Base-by-base conservation (phyloP, 2,113 vertebrate genomes). In the Phrynocephalus versicolor region DNA sequence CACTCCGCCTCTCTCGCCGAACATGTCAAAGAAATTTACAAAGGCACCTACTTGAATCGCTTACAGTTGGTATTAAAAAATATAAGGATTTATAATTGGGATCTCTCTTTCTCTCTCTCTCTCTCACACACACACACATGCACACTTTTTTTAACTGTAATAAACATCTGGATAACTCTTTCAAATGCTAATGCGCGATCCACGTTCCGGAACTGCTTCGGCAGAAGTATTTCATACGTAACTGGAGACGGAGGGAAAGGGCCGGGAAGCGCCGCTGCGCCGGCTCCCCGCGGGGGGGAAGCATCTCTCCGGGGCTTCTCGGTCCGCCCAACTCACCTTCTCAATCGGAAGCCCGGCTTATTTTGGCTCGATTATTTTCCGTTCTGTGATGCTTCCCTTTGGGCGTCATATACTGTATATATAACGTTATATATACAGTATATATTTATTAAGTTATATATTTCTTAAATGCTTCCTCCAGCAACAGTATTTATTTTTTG, bases 51-150 rank as follows among this genome's bases (percentile, higher is more conserved):
- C 91, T 93, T 90, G 89, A 95, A 91, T 95, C 92, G 88, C 91
- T 95, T 88, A 90, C 93, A 89, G 90, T 88, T 88, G 33, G 88
- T 85, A 94, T 95, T 96, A 96, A 90, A 95, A 95, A 96, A 95
- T 87, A 94, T 79, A 90, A 93, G 90, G 87, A 92, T 76, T 89
- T 84, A 89, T 91, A 90, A 88, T 69, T 85, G 88, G 76, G 80
- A 83, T 81, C 84, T 80, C 77, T 86, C 70, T 35, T 55, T 35
- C 62, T n/a, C 58, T 37, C 30, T 51, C 27, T 45, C 77, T 41
- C 35, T 45, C 27, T 70, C 18, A 3, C n/a, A 14, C 75, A 58
- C 55, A 33, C 55, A 19, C n/a, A n/a, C n/a, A n/a, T n/a, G n/a
- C n/a, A n/a, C 45, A 51, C 5, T 51, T 78, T 55, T 78, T 57